Conservation (phyloP, 2,113 vertebrate genomes). For the Cochlearius cochlearius region DNA sequence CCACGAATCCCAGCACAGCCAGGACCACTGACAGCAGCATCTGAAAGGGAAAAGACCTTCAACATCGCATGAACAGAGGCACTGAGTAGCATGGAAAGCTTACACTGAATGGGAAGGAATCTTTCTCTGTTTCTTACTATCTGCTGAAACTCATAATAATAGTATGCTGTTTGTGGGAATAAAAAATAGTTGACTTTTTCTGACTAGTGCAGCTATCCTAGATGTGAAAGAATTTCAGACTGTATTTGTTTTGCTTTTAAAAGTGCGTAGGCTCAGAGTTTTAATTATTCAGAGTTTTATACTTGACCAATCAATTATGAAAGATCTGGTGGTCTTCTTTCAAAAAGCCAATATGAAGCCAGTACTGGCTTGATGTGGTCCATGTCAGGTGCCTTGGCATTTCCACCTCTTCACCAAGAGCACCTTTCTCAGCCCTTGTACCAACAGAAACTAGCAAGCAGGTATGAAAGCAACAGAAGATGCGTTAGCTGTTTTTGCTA, state of each 20-base stretch:
- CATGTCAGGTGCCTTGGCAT: background rate
- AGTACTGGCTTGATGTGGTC: background rate
- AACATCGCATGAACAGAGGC: background rate
- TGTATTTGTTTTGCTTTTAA: background rate
- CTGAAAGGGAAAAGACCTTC: conserved; percentile 29
- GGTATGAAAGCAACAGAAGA: background rate
- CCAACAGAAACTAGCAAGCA: background rate
- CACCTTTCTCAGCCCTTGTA: background rate
- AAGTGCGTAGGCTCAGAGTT: background rate
- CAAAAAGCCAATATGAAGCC: background rate
- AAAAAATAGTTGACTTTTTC: background rate
- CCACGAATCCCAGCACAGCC: background rate
- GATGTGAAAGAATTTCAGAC: background rate
- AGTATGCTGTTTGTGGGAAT: background rate
- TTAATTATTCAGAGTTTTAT: background rate
- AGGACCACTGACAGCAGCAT: conserved; percentile 59
- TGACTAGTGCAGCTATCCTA: background rate
- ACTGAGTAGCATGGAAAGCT: background rate
- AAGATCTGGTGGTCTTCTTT: background rate
- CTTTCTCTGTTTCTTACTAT: background rate
- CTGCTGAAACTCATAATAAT: background rate
- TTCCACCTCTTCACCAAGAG: background rate
- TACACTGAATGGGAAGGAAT: background rate
- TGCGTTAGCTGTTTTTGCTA: background rate
- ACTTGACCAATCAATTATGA: background rate